Percentiles rank a stretch among this genome's conserved stretches.
Evolutionary conservation across 2,888 invertebrate species (phyloP).

Genomic region (Phengaris alcon): DNA sequence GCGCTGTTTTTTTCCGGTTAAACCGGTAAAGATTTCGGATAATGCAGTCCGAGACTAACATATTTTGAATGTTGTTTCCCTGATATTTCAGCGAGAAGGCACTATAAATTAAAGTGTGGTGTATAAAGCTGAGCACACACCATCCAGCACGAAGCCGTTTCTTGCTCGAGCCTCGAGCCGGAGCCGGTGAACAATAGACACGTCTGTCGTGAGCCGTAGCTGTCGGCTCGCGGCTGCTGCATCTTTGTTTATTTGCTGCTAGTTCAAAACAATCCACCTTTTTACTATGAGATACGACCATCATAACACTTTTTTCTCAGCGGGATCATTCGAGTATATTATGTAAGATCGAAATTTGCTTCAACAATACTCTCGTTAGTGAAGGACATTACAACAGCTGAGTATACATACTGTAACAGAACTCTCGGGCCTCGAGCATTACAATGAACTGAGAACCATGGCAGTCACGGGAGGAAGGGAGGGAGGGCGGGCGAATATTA

Average conservation of each 20-base stretch:
- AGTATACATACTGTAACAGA: background rate
- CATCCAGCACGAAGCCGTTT: background rate
- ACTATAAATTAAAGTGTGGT: background rate
- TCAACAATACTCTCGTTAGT: background rate
- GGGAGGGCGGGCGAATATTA: background rate
- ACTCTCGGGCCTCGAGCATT: too few relatives aligned
- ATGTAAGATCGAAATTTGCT: background rate
- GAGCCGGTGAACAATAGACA: background rate
- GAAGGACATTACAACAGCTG: background rate
- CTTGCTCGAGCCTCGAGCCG: background rate
- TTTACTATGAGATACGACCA: background rate
- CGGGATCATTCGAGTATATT: background rate
- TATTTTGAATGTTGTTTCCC: too few relatives aligned
- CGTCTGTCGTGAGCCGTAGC: background rate
- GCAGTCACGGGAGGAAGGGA: background rate
- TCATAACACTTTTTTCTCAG: background rate
- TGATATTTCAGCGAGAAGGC: too few relatives aligned
- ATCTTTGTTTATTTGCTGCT: background rate
- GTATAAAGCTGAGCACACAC: background rate
- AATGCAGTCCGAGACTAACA: too few relatives aligned
- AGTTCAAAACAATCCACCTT: background rate
- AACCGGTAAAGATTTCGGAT: too few relatives aligned
- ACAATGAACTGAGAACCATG: background rate
- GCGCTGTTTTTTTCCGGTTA: too few relatives aligned
- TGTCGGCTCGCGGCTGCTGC: background rate